Base-by-base conservation (phyloP, 2,113 vertebrate genomes). In the Phaetusa simplex region DNA sequence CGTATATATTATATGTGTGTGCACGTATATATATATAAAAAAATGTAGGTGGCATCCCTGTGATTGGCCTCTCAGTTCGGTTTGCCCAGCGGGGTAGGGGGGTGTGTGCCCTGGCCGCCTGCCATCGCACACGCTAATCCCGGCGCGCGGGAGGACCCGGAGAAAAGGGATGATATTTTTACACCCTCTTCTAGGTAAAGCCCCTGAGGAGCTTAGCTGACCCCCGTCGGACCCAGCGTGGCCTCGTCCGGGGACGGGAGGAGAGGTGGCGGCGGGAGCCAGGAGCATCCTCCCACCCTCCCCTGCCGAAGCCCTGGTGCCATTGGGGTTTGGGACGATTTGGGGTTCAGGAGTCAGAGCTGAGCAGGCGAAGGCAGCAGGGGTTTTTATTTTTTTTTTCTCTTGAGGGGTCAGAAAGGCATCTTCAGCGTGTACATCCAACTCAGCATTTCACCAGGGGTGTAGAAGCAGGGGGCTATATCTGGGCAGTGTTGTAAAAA, bases 171-270 rank as follows among this genome's bases (percentile, higher is more conserved):
- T 76, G 70, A 26, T 88, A 45, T 80, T 88, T 94, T 94, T 90
- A 92, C 30, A 59, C 70, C 43, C 17, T 88, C 47, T 90, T 85
- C 84, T 71, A 76, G 70, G 61, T 76, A 76, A 96, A 97, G 38
- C 88, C 74, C 26, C 8, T 59, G 87, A 90, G 78, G 23, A 76
- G 96, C 90, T 97, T 90, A 76, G 66, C 82, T 94, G 73, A 82
- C 65, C 69, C 69, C 56, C 4, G 0, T 21, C 2, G 2, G 90
- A 58, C 42, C 71, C 12, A 13, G 32, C 17, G 2, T 2, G 9
- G 58, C 66, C 64, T 70, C 6, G 2, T 13, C 55, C 1, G 2
- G 74, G 50, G 38, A 20, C 8, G 20, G 80, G 26, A 72, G 82
- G 27, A 34, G 50, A 52, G 14, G 50, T 23, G 56, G n/a, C 7